A percentile compares a stretch with the other conserved stretches of the same genome.
Conservation (phyloP, 2,888 invertebrate genomes). For the Nesidiocoris tenuis region DNA sequence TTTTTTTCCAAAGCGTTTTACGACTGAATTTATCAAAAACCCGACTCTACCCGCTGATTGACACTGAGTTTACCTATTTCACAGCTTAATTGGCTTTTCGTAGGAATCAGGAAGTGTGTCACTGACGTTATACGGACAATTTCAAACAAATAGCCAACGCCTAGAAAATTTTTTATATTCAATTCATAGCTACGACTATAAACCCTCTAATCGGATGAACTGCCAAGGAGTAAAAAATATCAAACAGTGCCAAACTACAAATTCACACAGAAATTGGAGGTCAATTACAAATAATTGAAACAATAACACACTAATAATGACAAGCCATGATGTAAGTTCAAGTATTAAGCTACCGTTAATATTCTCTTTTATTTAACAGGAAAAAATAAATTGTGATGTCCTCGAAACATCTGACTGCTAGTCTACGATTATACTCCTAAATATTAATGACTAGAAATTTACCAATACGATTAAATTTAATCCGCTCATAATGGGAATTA, state of each 20-base stretch:
- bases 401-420: background rate
- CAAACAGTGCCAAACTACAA: background rate
- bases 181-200: too few relatives aligned
- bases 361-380: background rate
- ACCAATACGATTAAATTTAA: background rate
- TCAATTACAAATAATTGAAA: background rate
- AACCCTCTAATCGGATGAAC: too few relatives aligned
- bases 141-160: too few relatives aligned
- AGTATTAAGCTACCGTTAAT: background rate
- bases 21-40: too few relatives aligned
- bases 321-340: background rate
- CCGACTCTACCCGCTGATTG: background rate
- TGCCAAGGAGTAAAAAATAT: background rate
- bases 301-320: background rate
- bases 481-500: background rate
- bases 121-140: too few relatives aligned
- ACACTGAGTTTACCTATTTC: background rate
- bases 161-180: too few relatives aligned
- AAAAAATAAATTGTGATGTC: background rate
- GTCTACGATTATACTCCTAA: background rate
- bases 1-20: too few relatives aligned
- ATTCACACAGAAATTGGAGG: background rate
- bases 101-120: background rate
- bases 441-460: background rate
- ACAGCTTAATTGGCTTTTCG: slow-evolving; percentile 10